A percentile compares a stretch with the other conserved stretches of the same genome.
Evolutionary conservation across 2,888 invertebrate genomes (phyloP).

Genomic region (Patella depressa): DNA sequence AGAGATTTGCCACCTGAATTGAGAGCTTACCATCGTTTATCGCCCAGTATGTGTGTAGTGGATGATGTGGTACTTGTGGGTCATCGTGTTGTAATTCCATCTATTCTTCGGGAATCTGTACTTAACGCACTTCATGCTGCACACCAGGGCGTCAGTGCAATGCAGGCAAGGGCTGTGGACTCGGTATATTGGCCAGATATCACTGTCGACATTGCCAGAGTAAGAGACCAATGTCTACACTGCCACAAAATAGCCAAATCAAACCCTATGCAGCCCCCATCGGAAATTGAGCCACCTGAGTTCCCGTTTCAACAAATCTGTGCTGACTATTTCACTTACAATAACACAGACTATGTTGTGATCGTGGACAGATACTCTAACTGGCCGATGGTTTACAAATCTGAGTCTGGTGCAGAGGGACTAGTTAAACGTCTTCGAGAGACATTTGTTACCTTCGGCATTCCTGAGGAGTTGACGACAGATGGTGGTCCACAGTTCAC

Average conservation of each 20-base stretch:
- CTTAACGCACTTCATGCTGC: too few species aligned
- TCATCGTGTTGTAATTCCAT: constrained; percentile 33
- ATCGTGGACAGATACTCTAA: constrained; percentile 40
- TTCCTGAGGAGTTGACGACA: constrained; percentile 37
- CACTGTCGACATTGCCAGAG: constrained; percentile 34
- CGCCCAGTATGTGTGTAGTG: constrained; percentile 30
- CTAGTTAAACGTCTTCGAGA: constrained; percentile 32
- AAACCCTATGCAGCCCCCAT: constrained; percentile 36
- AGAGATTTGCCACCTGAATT: constrained; percentile 17
- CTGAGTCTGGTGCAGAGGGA: constrained; percentile 33
- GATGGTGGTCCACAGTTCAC: constrained; percentile 42
- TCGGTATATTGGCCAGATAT: constrained; percentile 38
- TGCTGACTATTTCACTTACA: constrained; percentile 33
- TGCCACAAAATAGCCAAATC: constrained; percentile 33
- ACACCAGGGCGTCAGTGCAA: too few species aligned
- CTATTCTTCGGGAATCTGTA: constrained; percentile 9
- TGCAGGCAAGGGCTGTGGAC: too few species aligned
- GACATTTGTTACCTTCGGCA: constrained; percentile 40
- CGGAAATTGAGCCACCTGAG: constrained; percentile 28
- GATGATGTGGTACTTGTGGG: constrained; percentile 37
- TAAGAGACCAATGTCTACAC: too few species aligned
- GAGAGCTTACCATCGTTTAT: constrained; percentile 26
- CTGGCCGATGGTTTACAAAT: constrained; percentile 35
- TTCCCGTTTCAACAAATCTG: constrained; percentile 39
- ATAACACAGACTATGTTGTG: constrained; percentile 37